Evolutionary conservation across 1,140 invertebrate genomes (phyloP), one percentile per base, ranked within the genome.

Genomic region (Heterodera carotae): DNA sequence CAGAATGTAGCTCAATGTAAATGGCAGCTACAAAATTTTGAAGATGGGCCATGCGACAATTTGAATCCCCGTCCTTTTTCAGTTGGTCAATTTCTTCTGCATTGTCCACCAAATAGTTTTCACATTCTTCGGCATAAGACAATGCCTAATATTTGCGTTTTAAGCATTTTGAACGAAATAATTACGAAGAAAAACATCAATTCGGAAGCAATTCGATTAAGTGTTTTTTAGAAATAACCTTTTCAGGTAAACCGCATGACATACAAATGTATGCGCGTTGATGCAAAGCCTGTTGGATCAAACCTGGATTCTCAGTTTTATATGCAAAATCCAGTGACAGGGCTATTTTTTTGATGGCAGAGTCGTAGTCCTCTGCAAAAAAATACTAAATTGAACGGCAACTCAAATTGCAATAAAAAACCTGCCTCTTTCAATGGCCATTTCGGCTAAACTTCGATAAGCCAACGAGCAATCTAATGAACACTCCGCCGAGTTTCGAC

Each of bases 281-380:
- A 74, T 74, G 71, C n/a, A 74, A 56, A 43, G 71, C 59, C 59
- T 74, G 71, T 64, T 74, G 71, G 3, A 74, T 74, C 59, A 74
- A 43, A 62, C 39, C 34, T n/a, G 71, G 71, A 74, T 74, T 39
- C 59, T 60, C 71, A 31, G 71, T 62, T 62, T 59, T 56, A 74
- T 74, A 74, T 10, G 71, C 71, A 60, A 59, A 74, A 59, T 74
- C 71, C 39, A 74, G 27, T 8, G 71, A 74, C 31, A 18, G 29
- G 25, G 15, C 25, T 31, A 74, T 74, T 74, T 74, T 74, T 2
- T 74, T 56, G 34, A 74, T 39, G 25, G 71, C 71, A 64, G 71
- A 74, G 64, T 62, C 71, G 15, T 34, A 74, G 15, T 74, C 71
- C 0, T 36, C 71, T 74, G 2, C 4, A 71, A 39, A 36, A 60